Conservation (phyloP, 30 jellyfish, hydroid and myxozoan species). For the Aurelia sp. region DNA sequence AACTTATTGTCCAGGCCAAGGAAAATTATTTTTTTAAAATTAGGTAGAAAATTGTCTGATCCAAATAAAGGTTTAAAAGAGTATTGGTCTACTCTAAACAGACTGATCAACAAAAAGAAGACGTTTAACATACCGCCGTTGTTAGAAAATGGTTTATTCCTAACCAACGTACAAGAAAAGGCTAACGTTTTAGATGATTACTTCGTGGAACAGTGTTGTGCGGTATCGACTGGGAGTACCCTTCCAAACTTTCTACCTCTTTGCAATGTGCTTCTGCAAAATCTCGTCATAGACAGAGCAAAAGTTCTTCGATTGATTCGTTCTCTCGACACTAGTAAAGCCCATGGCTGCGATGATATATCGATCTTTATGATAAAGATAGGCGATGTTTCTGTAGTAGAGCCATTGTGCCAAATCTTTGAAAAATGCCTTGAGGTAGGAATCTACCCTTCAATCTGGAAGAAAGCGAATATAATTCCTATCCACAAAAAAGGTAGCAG, state of each 20-base stretch:
- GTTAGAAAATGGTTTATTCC: conserved; percentile 24
- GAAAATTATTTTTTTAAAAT: too few species aligned
- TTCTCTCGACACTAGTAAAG: background rate
- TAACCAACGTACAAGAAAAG: conserved; percentile 3
- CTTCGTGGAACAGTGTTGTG: conserved; percentile 27
- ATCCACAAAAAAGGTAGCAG: too few species aligned
- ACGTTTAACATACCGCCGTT: conserved; percentile 5
- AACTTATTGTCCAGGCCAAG: background rate
- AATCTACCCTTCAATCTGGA: too few species aligned
- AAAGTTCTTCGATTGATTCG: conserved; percentile 4
- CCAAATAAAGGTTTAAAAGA: background rate
- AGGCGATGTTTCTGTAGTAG: conserved; percentile 16
- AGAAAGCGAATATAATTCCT: too few species aligned
- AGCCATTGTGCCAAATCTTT: background rate
- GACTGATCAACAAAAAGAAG: background rate
- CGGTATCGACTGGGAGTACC: background rate
- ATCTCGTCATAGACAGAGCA: conserved; percentile 9
- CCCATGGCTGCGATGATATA: conserved; percentile 22
- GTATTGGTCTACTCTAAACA: background rate
- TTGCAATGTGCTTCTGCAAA: conserved; percentile 1
- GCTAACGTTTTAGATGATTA: conserved; percentile 6
- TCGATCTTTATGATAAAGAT: conserved; percentile 23
- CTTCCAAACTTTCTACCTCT: conserved; percentile 16
- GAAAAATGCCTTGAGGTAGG: too few species aligned
- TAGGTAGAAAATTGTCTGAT: background rate